Evolutionary conservation across 2,113 vertebrate species (phyloP).

Genomic region (Actinemys pallida): DNA sequence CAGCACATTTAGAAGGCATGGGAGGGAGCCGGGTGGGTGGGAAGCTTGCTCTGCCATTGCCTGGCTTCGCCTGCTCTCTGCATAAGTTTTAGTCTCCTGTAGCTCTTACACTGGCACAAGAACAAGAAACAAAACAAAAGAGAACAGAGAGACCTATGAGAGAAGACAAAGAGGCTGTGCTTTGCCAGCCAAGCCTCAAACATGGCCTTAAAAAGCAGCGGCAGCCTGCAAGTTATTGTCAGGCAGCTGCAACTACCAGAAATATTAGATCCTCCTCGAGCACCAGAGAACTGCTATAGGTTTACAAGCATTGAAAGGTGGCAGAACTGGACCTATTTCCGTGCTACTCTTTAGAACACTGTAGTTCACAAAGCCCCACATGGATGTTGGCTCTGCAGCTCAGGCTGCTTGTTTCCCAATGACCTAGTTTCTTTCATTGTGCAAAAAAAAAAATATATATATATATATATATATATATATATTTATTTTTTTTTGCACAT

Average conservation of each 20-base stretch:
- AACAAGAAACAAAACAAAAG: background rate
- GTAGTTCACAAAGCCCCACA: background rate
- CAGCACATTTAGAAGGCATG: background rate
- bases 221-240: background rate
- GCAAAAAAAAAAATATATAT: background rate
- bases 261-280: background rate
- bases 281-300: fast-evolving
- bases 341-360: background rate
- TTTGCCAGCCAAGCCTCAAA: background rate
- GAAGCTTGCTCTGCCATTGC: background rate
- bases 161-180: background rate
- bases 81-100: fast-evolving
- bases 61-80: background rate
- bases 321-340: background rate
- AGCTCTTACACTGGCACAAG: background rate
- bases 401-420: slow-evolving; percentile 23
- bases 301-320: background rate
- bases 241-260: background rate
- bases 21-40: fast-evolving
- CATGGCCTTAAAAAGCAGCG: background rate
- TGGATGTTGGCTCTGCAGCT: background rate
- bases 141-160: background rate
- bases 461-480: too few species aligned
- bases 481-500: background rate
- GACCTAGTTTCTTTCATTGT: slow-evolving; percentile 68